These are phyloP conservation scores for Cephalopachus bancanus DNA, from an alignment of 2,797 vertebrate genomes.

Conservation along the genomic window DNA sequence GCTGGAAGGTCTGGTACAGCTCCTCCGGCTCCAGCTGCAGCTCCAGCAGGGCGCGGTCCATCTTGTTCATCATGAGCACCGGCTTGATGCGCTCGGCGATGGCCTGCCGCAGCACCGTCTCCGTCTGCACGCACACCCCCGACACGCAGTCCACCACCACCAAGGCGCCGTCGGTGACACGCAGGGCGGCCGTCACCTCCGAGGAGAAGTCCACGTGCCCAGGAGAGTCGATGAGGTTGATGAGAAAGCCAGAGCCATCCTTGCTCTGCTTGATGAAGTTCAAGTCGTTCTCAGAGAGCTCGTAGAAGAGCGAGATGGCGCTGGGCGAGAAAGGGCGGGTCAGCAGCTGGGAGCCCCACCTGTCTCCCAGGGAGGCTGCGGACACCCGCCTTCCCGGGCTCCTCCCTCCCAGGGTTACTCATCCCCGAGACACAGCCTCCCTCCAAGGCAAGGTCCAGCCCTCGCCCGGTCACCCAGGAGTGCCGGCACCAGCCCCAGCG, in stretches of 20 bases:
- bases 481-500: background rate
- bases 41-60: conserved; percentile 97
- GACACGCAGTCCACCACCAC: conserved; percentile 98
- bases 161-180: conserved; percentile 97
- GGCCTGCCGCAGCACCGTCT: conserved; percentile 97
- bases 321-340: conserved; percentile 81
- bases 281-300: conserved; percentile 93
- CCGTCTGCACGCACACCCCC: conserved; percentile 97
- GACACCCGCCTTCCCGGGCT: too few species aligned
- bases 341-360: too few species aligned
- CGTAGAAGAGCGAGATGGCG: conserved; percentile 96
- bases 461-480: too few species aligned
- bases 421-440: background rate
- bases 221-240: conserved; percentile 98
- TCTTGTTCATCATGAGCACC: conserved; percentile 99
- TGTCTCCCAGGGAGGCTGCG: accelerated
- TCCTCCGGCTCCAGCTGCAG: conserved; percentile 96
- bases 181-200: conserved; percentile 97
- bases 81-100: conserved; percentile 97
- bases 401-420: background rate
- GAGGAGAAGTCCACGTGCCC: conserved; percentile 99
- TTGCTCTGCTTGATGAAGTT: conserved; percentile 98
- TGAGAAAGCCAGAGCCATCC: conserved; percentile 96
- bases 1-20: conserved; percentile 97
- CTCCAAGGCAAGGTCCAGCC: too few species aligned